These are phyloP conservation scores for Tetropium fuscum DNA, from an alignment of 2,888 invertebrate species.

Conservation along the genomic window DNA sequence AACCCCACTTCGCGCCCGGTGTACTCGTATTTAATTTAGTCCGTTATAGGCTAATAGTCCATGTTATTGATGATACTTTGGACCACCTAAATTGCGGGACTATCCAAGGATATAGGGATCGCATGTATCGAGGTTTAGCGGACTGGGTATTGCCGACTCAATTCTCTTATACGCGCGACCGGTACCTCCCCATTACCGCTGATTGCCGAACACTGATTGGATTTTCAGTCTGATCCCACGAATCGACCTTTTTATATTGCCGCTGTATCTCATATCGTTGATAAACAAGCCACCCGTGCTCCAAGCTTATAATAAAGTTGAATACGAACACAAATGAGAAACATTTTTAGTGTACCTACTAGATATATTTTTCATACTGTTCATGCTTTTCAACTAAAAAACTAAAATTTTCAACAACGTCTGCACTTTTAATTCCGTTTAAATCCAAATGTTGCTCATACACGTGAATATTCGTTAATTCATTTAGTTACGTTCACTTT, in stretches of 20 bases:
- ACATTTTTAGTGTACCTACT: constrained; percentile 9
- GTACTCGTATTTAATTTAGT: constrained; percentile 26
- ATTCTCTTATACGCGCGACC: constrained; percentile 54
- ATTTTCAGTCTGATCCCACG: constrained; percentile 60
- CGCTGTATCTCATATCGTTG: constrained; percentile 53
- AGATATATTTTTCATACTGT: too few species aligned
- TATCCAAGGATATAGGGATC: constrained; percentile 25
- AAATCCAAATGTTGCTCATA: constrained; percentile 1
- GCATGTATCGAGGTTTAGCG: constrained; percentile 30
- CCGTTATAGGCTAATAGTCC: constrained; percentile 12
- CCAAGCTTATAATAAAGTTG: constrained; percentile 39
- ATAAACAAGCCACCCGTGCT: constrained; percentile 48
- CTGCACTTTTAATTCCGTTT: constrained; percentile 15
- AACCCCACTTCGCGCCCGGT: neutral
- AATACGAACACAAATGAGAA: constrained; percentile 31
- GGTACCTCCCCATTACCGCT: constrained; percentile 61
- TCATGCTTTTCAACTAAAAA: constrained; percentile 9
- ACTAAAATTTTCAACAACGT: too few species aligned
- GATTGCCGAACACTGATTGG: constrained; percentile 64
- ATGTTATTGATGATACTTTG: constrained; percentile 26
- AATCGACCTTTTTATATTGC: constrained; percentile 57
- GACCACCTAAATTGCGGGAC: constrained; percentile 22
- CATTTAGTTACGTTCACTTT: too few species aligned
- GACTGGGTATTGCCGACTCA: constrained; percentile 33
- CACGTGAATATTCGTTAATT: too few species aligned